A percentile compares a stretch with the other conserved stretches of the same genome.
Evolutionary conservation across 1,140 invertebrate species (phyloP).

Genomic region (Trichonephila clavata): DNA sequence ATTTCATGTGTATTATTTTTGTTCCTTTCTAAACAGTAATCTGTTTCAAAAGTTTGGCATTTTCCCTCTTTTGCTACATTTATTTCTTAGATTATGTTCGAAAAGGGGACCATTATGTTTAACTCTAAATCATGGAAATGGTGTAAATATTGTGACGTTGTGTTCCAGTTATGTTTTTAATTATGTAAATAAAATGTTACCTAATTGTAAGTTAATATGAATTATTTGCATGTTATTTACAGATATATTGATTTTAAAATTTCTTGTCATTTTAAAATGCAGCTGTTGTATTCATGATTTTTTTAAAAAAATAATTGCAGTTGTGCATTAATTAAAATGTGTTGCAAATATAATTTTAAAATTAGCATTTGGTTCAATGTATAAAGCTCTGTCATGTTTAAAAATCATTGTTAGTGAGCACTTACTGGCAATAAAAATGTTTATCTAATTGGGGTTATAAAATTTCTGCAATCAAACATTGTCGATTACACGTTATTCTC

Average conservation of each 20-base stretch:
- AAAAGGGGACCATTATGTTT: conserved; percentile 64
- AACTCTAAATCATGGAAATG: background rate
- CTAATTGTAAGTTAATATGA: conserved; percentile 40
- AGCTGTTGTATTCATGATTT: conserved; percentile 5
- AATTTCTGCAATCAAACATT: background rate
- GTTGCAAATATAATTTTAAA: conserved; percentile 24
- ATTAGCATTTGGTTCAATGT: conserved; percentile 49
- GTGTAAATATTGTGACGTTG: conserved; percentile 6
- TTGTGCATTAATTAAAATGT: conserved; percentile 28
- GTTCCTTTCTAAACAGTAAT: conserved; percentile 32
- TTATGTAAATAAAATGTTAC: conserved; percentile 63
- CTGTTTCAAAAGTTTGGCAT: conserved; percentile 12
- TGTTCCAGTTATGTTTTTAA: conserved; percentile 61
- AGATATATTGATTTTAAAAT: background rate
- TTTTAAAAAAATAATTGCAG: background rate
- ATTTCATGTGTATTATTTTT: conserved; percentile 51
- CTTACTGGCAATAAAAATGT: conserved; percentile 59
- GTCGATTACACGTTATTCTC: too few relatives aligned
- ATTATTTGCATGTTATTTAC: background rate
- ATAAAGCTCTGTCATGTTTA: conserved; percentile 55
- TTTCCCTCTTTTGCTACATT: conserved; percentile 21
- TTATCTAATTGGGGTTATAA: conserved; percentile 9
- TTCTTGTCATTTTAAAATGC: background rate
- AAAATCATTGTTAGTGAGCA: conserved; percentile 66
- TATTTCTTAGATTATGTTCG: conserved; percentile 61